phyloP scores from a whole-genome alignment of 1,140 invertebrate species.

The Eriosoma lanigerum region DNA sequence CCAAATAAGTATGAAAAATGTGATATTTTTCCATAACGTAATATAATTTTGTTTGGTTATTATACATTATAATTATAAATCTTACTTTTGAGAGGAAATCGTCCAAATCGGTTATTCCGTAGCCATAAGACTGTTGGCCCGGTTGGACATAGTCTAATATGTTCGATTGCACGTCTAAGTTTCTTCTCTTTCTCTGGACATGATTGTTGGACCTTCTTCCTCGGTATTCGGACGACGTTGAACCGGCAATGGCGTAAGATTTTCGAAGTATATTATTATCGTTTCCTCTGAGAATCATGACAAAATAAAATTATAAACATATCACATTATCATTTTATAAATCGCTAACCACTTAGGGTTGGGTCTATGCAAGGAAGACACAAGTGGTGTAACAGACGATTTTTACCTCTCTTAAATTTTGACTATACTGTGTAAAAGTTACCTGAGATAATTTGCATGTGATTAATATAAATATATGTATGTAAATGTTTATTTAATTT shows the following conservation, averaged over 20 bases:
- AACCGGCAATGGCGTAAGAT: neutral
- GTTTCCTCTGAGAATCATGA: neutral
- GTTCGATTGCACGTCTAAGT: constrained; percentile 54
- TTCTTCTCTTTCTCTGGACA: neutral
- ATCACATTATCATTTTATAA: neutral
- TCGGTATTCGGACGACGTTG: neutral
- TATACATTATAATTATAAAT: too few species aligned
- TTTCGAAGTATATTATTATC: neutral
- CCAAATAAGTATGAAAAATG: too few species aligned
- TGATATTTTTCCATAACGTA: too few species aligned
- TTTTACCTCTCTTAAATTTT: too few species aligned
- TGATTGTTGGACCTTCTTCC: neutral
- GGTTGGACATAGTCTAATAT: constrained; percentile 57
- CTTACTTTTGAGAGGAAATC: constrained; percentile 71
- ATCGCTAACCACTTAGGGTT: too few species aligned
- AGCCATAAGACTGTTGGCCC: constrained; percentile 64
- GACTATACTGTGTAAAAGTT: too few species aligned
- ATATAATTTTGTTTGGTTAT: too few species aligned
- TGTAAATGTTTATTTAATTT: too few species aligned
- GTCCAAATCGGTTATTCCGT: constrained; percentile 74
- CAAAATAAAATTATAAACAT: neutral
- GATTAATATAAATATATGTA: too few species aligned
- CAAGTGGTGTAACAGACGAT: too few species aligned
- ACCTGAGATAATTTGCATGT: too few species aligned
- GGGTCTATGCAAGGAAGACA: too few species aligned